A percentile compares a stretch with the other conserved stretches of the same genome.
These are phyloP conservation scores for Phortica variegata DNA, from an alignment of 1,140 invertebrate genomes.

Conservation along the genomic window DNA sequence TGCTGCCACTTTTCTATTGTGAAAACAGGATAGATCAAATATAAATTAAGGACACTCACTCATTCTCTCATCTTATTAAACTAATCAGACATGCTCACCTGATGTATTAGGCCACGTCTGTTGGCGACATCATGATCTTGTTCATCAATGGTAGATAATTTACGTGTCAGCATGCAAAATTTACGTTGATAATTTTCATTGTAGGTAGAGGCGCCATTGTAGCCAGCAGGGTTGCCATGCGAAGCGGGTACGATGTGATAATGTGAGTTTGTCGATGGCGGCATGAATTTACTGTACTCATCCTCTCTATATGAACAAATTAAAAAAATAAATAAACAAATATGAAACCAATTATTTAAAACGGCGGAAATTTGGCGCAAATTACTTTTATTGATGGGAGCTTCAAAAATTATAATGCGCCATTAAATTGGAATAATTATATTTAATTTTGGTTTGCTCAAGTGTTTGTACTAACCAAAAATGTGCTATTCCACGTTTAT, in stretches of 20 bases:
- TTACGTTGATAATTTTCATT: slow-evolving; percentile 29
- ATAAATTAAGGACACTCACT: too few species aligned
- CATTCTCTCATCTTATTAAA: too few species aligned
- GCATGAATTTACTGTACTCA: slow-evolving; percentile 44
- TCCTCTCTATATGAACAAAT: slow-evolving; percentile 30
- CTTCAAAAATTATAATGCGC: too few species aligned
- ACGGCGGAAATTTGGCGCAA: too few species aligned
- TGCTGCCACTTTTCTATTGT: neutral
- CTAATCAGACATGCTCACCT: slow-evolving; percentile 19
- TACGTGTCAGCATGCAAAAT: slow-evolving; percentile 10
- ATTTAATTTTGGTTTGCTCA: too few species aligned
- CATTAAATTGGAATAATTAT: too few species aligned
- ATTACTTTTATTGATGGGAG: too few species aligned
- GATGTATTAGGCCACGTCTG: slow-evolving; percentile 33
- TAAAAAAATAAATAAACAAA: neutral
- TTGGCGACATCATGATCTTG: slow-evolving; percentile 39
- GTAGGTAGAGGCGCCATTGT: slow-evolving; percentile 23
- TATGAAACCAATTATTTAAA: neutral
- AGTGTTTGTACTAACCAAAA: too few species aligned
- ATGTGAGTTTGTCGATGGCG: slow-evolving; percentile 24
- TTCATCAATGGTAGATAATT: slow-evolving; percentile 39
- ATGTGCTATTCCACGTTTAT: too few species aligned
- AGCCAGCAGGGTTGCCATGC: too few species aligned
- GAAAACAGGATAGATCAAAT: neutral
- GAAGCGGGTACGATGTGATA: slow-evolving; percentile 39